phyloP scores from a whole-genome alignment of 2,888 invertebrate species.

The Mimachlamys varia region DNA sequence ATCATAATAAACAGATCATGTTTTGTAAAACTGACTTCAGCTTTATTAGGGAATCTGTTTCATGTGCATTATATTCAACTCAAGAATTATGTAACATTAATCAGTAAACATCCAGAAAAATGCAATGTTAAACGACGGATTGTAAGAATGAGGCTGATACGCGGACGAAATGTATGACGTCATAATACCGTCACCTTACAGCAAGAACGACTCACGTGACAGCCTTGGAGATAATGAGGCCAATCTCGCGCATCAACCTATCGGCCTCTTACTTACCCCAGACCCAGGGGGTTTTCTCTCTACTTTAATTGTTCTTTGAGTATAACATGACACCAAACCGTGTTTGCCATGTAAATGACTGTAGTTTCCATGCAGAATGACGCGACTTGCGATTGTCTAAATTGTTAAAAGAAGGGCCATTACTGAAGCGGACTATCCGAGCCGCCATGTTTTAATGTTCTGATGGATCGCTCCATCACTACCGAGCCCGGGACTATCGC shows the following conservation, averaged over 20 bases:
- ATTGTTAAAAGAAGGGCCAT: slow-evolving; percentile 28
- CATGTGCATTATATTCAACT: too few relatives aligned
- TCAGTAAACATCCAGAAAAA: too few relatives aligned
- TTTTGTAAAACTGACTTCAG: too few relatives aligned
- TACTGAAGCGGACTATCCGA: neutral
- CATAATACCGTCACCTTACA: neutral
- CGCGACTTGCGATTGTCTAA: slow-evolving; percentile 1
- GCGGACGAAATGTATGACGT: neutral
- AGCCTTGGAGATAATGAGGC: neutral
- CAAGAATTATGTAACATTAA: too few relatives aligned
- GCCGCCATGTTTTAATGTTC: slow-evolving; percentile 15
- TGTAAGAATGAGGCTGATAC: neutral
- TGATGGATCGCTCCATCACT: neutral
- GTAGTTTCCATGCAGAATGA: slow-evolving; percentile 24
- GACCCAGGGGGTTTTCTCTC: neutral
- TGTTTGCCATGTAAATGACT: slow-evolving; percentile 18
- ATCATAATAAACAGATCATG: too few relatives aligned
- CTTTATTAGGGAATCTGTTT: too few relatives aligned
- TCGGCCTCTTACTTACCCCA: neutral
- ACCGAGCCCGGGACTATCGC: neutral
- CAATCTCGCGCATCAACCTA: neutral
- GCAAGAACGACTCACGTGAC: neutral
- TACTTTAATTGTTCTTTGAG: slow-evolving; percentile 1
- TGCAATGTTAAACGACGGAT: neutral
- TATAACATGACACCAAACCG: neutral